A percentile compares a stretch with the other conserved stretches of the same genome.
These are phyloP conservation scores for Phacellophora camtschatica DNA, from an alignment of 30 jellyfish, hydroid and myxozoan genomes.

Conservation along the genomic window DNA sequence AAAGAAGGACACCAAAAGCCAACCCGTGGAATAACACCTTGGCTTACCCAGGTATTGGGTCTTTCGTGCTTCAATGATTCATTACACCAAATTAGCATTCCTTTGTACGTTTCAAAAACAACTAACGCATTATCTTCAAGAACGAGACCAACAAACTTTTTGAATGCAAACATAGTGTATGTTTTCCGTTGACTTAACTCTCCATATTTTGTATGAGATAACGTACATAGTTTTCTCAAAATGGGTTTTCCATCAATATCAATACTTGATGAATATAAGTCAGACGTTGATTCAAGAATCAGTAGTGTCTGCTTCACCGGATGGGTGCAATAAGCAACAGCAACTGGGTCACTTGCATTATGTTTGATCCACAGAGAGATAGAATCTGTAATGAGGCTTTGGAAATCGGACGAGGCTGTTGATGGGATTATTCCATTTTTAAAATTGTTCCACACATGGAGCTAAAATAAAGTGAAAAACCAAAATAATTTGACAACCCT, in stretches of 20 bases:
- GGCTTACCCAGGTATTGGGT: slow-evolving; percentile 72
- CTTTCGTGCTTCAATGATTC: slow-evolving; percentile 49
- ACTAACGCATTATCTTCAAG: slow-evolving; percentile 54
- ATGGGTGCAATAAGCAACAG: slow-evolving; percentile 71
- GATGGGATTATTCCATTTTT: slow-evolving; percentile 26
- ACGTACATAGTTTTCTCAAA: slow-evolving; percentile 31
- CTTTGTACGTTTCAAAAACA: slow-evolving; percentile 73
- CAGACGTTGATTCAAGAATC: slow-evolving; percentile 70
- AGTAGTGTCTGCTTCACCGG: slow-evolving; percentile 74
- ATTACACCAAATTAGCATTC: slow-evolving; percentile 76
- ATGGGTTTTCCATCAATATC: slow-evolving; percentile 26
- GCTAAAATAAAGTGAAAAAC: slow-evolving; percentile 6
- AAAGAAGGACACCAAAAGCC: slow-evolving; percentile 93
- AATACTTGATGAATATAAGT: slow-evolving; percentile 22
- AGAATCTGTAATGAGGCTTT: slow-evolving; percentile 74
- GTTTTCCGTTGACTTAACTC: slow-evolving; percentile 68
- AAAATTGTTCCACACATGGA: slow-evolving; percentile 49
- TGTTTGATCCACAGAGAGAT: slow-evolving; percentile 88
- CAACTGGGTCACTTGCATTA: slow-evolving; percentile 28
- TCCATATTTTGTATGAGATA: slow-evolving; percentile 21
- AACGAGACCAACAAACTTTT: slow-evolving; percentile 61
- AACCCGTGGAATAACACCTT: slow-evolving; percentile 73
- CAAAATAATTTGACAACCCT: no score
- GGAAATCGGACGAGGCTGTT: slow-evolving; percentile 77
- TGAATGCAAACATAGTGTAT: slow-evolving; percentile 46